Evolutionary conservation across 2,888 invertebrate species (phyloP), one percentile per base, ranked within the genome.

Genomic region (Erebia ligea): DNA sequence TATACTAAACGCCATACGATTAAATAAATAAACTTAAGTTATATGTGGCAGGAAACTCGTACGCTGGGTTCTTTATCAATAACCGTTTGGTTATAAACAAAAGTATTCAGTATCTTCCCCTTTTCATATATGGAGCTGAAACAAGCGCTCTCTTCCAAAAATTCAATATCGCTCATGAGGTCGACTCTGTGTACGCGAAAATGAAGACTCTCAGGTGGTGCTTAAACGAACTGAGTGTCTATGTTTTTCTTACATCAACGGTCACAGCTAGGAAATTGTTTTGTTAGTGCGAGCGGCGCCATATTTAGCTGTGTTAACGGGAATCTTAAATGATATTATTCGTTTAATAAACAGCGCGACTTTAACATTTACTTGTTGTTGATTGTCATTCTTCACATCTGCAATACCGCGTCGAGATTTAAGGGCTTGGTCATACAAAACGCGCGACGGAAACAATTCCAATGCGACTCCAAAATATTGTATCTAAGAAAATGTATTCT

Each of bases 231-330:
- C 42, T 45, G n/a, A 5, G 50, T 10, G 17, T 11, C 17, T 25
- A 25, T 13, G 19, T 3, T 56, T 25, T 25, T 21, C 21, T 19
- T 8, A 56, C 5, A 21, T 56, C 45, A 45, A 45, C 13, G 62
- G 21, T 62, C 6, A 19, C 45, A 11, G 45, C 45, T 21, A 62
- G 45, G 48, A 21, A 48, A 62, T 48, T 21, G 62, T 62, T 45
- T 45, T 6, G 62, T 21, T 15, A 9, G 21, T 45, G 62, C 62
- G 48, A 48, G 19, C 17, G 17, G 62, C 48, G 62, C 62, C 62
- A 48, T 45, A 21, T 62, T 61, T 62, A 62, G 19, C 45, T 19
- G 13, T 13, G 15, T n/a, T 61, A 62, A 62, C 62, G 62, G 62
- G 45, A 62, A 21, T 48, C 19, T 62, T 48, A 45, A n/a, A n/a